phyloP scores from a whole-genome alignment of 2,797 vertebrate genomes.

The Diglossa cyanea region DNA sequence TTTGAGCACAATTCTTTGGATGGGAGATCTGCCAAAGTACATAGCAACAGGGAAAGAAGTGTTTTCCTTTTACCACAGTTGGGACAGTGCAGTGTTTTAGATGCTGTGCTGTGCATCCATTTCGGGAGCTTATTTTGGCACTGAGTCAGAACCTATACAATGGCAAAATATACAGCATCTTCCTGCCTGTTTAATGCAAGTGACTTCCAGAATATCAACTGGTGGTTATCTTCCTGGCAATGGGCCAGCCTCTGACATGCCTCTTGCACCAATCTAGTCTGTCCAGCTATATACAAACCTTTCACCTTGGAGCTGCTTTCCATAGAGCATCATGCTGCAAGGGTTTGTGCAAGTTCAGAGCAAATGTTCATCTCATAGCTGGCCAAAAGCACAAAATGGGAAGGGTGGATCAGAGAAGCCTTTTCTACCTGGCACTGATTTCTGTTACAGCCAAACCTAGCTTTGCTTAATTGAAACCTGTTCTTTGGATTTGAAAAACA shows the following conservation, averaged over 20 bases:
- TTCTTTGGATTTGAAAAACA: slow-evolving; percentile 29
- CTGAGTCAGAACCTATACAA: slow-evolving; percentile 44
- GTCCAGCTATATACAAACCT: not conserved
- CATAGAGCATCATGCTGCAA: not conserved
- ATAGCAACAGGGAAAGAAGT: slow-evolving; percentile 74
- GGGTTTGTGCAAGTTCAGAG: not conserved
- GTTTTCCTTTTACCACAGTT: slow-evolving; percentile 69
- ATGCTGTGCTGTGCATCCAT: slow-evolving; percentile 44
- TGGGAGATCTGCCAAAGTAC: slow-evolving; percentile 78
- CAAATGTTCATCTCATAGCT: not conserved
- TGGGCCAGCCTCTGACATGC: not conserved
- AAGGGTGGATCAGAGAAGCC: not conserved
- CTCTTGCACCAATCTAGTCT: not conserved
- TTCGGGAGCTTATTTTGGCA: slow-evolving; percentile 61
- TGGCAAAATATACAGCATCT: slow-evolving; percentile 49
- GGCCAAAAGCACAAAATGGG: not conserved
- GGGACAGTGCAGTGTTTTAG: slow-evolving; percentile 63
- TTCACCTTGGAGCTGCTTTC: not conserved
- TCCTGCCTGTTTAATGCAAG: slow-evolving; percentile 17
- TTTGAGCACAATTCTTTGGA: slow-evolving; percentile 75
- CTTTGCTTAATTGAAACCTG: slow-evolving; percentile 65
- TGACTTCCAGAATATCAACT: not conserved
- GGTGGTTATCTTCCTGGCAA: not conserved
- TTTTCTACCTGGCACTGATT: slow-evolving; percentile 19
- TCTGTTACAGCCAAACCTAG: slow-evolving; percentile 17